Evolutionary conservation across 2,888 invertebrate genomes (phyloP).

Genomic region (Polydrusus tereticollis): DNA sequence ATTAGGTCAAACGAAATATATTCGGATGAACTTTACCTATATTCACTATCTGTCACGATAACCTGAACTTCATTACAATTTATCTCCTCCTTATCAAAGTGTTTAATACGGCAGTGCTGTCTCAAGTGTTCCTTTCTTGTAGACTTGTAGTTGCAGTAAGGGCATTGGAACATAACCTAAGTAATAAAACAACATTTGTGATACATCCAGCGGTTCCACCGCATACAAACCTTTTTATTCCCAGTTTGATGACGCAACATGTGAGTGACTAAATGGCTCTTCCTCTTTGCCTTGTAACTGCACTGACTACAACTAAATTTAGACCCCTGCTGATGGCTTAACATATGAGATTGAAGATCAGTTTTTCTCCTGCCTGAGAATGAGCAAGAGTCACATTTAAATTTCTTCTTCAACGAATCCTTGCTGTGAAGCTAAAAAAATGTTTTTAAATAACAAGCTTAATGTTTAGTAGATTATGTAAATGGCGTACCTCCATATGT

Average conservation of each 20-base stretch:
- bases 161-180: slow-evolving; percentile 18
- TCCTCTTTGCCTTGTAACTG: slow-evolving; percentile 21
- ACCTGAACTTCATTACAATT: not conserved
- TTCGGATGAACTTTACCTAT: too few relatives aligned
- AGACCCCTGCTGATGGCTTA: not conserved
- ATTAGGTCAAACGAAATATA: too few relatives aligned
- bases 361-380: slow-evolving; percentile 6
- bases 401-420: not conserved
- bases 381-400: slow-evolving; percentile 14
- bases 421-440: slow-evolving; percentile 1
- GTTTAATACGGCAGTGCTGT: slow-evolving; percentile 3
- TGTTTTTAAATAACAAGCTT: not conserved
- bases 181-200: not conserved
- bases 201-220: not conserved
- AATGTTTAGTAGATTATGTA: not conserved
- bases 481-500: slow-evolving; percentile 8
- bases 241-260: slow-evolving; percentile 15
- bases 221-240: slow-evolving; percentile 10
- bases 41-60: not conserved
- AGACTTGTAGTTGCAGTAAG: slow-evolving; percentile 18
- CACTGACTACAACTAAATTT: slow-evolving; percentile 26
- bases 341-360: slow-evolving; percentile 10
- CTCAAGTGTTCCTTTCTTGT: slow-evolving; percentile 23
- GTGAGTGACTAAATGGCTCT: slow-evolving; percentile 21
- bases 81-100: not conserved